These are phyloP conservation scores for Hermetia illucens DNA, from an alignment of 1,140 invertebrate species.

Conservation along the genomic window DNA sequence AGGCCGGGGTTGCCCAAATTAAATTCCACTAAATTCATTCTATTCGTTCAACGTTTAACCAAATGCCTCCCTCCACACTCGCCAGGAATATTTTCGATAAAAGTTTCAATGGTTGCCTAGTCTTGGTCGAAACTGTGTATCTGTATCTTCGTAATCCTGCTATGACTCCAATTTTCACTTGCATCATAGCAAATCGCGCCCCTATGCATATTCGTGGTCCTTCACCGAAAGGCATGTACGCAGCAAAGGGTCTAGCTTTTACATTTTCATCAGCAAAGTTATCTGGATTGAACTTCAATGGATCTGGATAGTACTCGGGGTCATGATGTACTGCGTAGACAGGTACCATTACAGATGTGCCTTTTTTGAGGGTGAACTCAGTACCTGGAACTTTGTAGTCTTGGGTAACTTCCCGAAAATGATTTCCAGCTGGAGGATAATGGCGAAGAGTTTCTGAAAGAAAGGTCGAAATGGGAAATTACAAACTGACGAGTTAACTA, in stretches of 20 bases:
- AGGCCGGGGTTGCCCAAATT: too few relatives aligned
- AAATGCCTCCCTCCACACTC: too few relatives aligned
- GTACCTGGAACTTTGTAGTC: slow-evolving; percentile 26
- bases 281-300: background rate
- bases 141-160: too few relatives aligned
- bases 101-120: too few relatives aligned
- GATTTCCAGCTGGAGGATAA: slow-evolving; percentile 17
- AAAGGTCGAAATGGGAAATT: too few relatives aligned
- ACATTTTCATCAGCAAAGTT: background rate
- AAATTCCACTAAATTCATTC: too few relatives aligned
- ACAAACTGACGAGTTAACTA: slow-evolving; percentile 13
- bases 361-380: background rate
- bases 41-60: too few relatives aligned
- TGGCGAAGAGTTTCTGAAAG: slow-evolving; percentile 12
- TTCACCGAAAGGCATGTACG: background rate
- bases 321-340: background rate
- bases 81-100: too few relatives aligned
- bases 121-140: too few relatives aligned
- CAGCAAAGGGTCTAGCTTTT: background rate
- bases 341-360: background rate
- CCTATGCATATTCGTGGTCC: background rate
- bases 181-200: background rate
- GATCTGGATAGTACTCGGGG: background rate
- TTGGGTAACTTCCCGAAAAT: slow-evolving; percentile 9
- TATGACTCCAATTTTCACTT: too few relatives aligned